These are phyloP conservation scores for Lumbricus terrestris DNA, from an alignment of 2,888 invertebrate genomes.

Conservation along the genomic window DNA sequence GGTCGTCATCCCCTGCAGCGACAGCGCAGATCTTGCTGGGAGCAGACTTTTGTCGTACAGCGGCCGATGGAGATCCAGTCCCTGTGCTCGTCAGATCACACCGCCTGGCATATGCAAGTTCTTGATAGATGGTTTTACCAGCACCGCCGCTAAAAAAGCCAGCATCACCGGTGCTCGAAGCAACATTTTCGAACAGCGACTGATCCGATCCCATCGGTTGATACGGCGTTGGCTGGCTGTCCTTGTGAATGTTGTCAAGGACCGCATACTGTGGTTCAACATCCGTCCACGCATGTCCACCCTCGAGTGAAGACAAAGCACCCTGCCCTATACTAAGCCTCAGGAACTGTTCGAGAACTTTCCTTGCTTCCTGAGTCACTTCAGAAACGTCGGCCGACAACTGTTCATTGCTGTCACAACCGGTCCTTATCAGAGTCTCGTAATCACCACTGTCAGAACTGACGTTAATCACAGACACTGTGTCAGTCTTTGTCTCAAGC, in stretches of 20 bases:
- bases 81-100: not conserved
- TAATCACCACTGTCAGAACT: constrained; percentile 27
- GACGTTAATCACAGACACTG: not conserved
- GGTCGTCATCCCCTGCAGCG: not conserved
- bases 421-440: constrained; percentile 17
- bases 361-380: constrained; percentile 38
- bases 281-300: not conserved
- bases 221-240: constrained; percentile 4
- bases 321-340: constrained; percentile 15
- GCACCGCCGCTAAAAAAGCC: not conserved
- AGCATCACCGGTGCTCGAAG: not conserved
- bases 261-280: constrained; percentile 24
- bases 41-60: not conserved
- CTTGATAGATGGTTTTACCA: constrained; percentile 10
- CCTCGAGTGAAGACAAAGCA: not conserved
- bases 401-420: not conserved
- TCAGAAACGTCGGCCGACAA: constrained; percentile 18
- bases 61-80: not conserved
- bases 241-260: not conserved
- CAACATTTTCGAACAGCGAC: constrained; percentile 4
- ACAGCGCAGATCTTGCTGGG: not conserved
- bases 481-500: constrained; percentile 5
- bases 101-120: not conserved
- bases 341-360: constrained; percentile 38
- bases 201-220: constrained; percentile 10